Base-by-base conservation (phyloP, 2,797 vertebrate genomes). In the Neoniphon sammara region DNA sequence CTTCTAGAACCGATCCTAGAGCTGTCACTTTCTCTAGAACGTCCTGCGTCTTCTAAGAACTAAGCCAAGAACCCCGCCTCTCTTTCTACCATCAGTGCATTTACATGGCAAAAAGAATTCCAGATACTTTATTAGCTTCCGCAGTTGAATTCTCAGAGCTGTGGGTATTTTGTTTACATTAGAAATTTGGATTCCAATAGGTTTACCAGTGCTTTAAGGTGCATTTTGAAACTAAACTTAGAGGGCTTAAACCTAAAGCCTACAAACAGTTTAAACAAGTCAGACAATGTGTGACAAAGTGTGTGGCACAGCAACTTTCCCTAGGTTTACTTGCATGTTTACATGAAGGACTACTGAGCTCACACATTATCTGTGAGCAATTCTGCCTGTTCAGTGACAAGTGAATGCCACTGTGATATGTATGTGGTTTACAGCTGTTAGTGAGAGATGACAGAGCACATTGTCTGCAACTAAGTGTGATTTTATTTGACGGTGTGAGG, bases 61-160 rank as follows among this genome's bases (percentile, higher is more conserved):
- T 3, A 39, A 20, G 39, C 36, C 50, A 4, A 27, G 2, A 31
- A 58, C 60, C 12, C 0, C 31, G 68, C 46, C 23, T 77, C 31
- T n/a, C 31, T 42, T 30, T 56, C 50, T 47, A 69, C 8, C 27
- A 0, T 83, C 82, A 75, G 90, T 89, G 83, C 89, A 90, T 93
- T 93, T 92, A 87, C 91, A 93, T 91, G 91, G 91, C 81, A 65
- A 66, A 63, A 68, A 77, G 30, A 36, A 54, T 67, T 82, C 56
- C 59, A 66, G 46, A 52, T 69, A 15, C 49, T 39, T n/a, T 17
- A 25, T 47, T 59, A 21, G 58, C 50, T 65, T 58, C 62, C 69
- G 5, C 18, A 12, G 59, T 50, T n/a, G 20, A 53, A 52, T 49
- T 64, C 23, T 54, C 9, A 31, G n/a, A 63, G 27, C 44, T 56